A percentile compares a stretch with the other conserved stretches of the same genome.
These are phyloP conservation scores for Orientallactaga bullata DNA, from an alignment of 2,113 vertebrate species.

Conservation along the genomic window DNA sequence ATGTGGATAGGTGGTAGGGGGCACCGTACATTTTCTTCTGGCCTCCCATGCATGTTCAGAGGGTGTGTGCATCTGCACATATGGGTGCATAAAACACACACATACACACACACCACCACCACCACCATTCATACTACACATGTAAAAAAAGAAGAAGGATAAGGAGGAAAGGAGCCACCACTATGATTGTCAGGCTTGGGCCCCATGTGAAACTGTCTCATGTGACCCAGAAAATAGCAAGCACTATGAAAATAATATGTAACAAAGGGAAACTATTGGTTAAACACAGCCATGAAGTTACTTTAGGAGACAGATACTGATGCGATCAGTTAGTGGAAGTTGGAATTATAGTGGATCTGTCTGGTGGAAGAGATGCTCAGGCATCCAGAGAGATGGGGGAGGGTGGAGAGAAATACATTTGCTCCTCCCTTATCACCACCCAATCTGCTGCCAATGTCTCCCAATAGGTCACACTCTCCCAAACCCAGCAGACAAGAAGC, in stretches of 20 bases:
- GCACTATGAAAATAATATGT: neutral
- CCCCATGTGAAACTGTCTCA: neutral
- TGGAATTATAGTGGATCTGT: neutral
- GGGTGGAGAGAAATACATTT: neutral
- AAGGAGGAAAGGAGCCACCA: no score
- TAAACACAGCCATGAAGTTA: neutral
- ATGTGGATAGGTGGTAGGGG: no score
- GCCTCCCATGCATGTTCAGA: no score
- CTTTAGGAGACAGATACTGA: neutral
- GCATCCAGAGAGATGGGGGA: no score
- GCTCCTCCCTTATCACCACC: neutral
- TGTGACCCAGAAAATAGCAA: conserved; percentile 1
- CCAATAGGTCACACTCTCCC: neutral
- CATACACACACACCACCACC: no score
- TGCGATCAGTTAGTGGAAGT: neutral
- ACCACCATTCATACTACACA: no score
- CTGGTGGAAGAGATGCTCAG: neutral
- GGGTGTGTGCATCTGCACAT: no score
- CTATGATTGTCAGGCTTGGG: neutral
- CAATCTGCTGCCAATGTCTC: neutral
- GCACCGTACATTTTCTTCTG: no score
- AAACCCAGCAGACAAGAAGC: neutral
- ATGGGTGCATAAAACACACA: no score
- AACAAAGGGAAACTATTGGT: neutral
- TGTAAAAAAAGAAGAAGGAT: no score